Evolutionary conservation across 2,888 invertebrate genomes (phyloP), one percentile per base, ranked within the genome.

Genomic region (Ephialtes manifestator): DNA sequence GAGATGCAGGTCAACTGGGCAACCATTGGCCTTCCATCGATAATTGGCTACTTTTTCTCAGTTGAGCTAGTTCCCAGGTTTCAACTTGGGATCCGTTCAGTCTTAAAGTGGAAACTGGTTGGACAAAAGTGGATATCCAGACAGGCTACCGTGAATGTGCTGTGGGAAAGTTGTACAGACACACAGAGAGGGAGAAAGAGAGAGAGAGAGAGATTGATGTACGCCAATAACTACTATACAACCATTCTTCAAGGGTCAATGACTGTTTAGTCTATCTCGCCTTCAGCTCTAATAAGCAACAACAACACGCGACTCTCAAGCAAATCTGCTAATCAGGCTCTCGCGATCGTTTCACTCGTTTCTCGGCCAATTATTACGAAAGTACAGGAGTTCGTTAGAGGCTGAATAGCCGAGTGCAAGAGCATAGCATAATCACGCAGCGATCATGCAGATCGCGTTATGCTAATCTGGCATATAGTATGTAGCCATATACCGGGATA

Each of bases 381-480:
- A 63, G 67, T 53, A 65, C 46, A 63, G 18, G 85, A 79, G 78
- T 85, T 82, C 58, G 81, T 81, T 81, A 72, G 75, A 58, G 63
- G 53, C 7, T 28, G 58, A 11, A 58, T 65, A 71, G 75, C 55
- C 48, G 55, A 74, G 74, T 60, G 80, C 68, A 24, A 24, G 15
- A 35, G 20, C 71, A 20, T 24, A 48, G 55, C 48, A 43, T 75
- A 70, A 85, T 85, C 85, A 75, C 70, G 75, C 55, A 65, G 74
- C 71, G 46, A 68, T 74, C 70, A 70, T 31, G 55, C 60, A 75
- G 79, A 85, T 85, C 79, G 85, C 82, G 85, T 82, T 82, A 85
- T 82, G 85, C 81, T 85, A 85, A 82, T 82, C 79, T 63, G 71
- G 18, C 71, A 35, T 53, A 31, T 15, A 43, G 5, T 68, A 15